These are phyloP conservation scores for Poicephalus gulielmi DNA, from an alignment of 2,113 vertebrate genomes.

Conservation along the genomic window DNA sequence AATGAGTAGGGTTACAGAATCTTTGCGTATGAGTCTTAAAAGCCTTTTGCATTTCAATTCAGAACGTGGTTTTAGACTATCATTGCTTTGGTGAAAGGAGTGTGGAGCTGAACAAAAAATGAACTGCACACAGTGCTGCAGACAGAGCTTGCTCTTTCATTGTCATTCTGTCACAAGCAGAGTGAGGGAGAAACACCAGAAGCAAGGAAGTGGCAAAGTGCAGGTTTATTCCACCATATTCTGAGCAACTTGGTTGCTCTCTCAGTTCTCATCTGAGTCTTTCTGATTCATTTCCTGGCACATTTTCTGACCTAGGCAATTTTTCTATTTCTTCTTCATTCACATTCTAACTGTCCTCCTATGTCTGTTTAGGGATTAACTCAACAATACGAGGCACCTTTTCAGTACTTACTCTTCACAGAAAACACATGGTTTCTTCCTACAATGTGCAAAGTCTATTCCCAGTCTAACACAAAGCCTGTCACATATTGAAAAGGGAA, in stretches of 20 bases:
- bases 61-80: neutral
- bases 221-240: neutral
- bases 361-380: neutral
- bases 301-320: neutral
- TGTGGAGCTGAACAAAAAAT: neutral
- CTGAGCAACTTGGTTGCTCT: neutral
- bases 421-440: neutral
- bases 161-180: neutral
- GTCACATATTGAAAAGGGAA: neutral
- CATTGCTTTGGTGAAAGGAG: neutral
- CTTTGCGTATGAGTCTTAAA: neutral
- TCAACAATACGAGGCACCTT: neutral
- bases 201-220: neutral
- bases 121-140: neutral
- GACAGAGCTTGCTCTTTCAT: neutral
- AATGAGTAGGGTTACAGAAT: neutral
- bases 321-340: neutral
- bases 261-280: neutral
- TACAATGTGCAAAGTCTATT: neutral
- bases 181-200: neutral
- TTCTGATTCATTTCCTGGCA: neutral
- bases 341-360: neutral
- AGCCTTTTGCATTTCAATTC: neutral
- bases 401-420: neutral
- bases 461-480: neutral